These are phyloP conservation scores for Pogonocichla stellata DNA, from an alignment of 2,113 vertebrate genomes.

Conservation along the genomic window DNA sequence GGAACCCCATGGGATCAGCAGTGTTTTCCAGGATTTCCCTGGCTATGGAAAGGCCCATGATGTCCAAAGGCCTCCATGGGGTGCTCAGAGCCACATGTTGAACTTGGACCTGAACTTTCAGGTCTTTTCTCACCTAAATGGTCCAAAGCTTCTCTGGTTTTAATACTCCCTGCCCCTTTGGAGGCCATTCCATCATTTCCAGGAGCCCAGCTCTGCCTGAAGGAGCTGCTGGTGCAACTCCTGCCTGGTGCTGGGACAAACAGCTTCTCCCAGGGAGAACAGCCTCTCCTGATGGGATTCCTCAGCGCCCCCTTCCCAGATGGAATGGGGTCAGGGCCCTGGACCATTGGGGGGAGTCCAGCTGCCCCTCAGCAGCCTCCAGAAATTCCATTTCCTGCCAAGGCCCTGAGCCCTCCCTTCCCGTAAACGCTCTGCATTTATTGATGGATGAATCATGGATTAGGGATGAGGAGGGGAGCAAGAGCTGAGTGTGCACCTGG, in stretches of 20 bases:
- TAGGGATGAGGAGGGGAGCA: not conserved
- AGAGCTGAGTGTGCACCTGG: not conserved
- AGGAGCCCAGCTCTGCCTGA: not conserved
- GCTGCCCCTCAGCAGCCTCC: not conserved
- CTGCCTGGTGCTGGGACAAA: not conserved
- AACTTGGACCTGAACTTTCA: not conserved
- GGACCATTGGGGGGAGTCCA: not conserved
- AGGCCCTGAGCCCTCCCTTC: not conserved
- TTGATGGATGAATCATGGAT: not conserved
- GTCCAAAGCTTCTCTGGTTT: not conserved
- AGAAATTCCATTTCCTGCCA: not conserved
- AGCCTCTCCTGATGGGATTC: not conserved
- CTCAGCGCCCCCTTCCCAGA: not conserved
- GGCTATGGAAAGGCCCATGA: rapidly evolving
- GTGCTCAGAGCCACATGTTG: not conserved
- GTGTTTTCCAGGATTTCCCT: not conserved
- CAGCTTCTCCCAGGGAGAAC: not conserved
- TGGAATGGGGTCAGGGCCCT: not conserved
- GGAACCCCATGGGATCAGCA: too few relatives aligned
- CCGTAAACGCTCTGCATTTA: rapidly evolving
- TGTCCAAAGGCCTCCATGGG: not conserved
- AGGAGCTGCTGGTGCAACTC: not conserved
- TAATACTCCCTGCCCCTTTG: not conserved
- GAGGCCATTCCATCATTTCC: rapidly evolving
- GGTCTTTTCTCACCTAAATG: not conserved